phyloP scores from a whole-genome alignment of 1,140 invertebrate species.

The Macrotrachela quadricornifera region DNA sequence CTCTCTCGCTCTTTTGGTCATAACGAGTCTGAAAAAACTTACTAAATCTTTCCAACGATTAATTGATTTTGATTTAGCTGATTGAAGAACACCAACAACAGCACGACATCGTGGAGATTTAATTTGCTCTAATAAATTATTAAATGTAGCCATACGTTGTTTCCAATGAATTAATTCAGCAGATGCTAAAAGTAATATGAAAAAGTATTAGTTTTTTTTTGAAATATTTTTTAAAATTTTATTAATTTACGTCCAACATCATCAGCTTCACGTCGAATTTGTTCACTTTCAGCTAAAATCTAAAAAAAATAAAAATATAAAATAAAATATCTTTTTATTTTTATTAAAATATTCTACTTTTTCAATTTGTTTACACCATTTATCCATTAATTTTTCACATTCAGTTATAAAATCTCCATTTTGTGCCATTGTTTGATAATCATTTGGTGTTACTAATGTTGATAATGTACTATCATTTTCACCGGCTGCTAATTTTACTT shows the following conservation, averaged over 20 bases:
- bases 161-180: constrained; percentile 92
- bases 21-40: constrained; percentile 6
- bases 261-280: constrained; percentile 71
- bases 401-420: constrained; percentile 25
- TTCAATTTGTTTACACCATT: constrained; percentile 28
- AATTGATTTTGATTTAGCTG: constrained; percentile 55
- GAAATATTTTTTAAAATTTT: background rate
- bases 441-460: constrained; percentile 37
- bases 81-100: constrained; percentile 50
- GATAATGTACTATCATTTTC: constrained; percentile 17
- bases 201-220: no score
- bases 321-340: no score
- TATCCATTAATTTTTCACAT: constrained; percentile 20
- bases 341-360: constrained; percentile 14
- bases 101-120: constrained; percentile 36
- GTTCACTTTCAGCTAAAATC: constrained; percentile 33
- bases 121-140: constrained; percentile 52
- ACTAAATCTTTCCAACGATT: constrained; percentile 51
- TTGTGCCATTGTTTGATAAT: constrained; percentile 38
- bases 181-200: constrained; percentile 32
- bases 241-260: constrained; percentile 50
- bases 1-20: no score
- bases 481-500: constrained; percentile 25
- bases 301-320: constrained; percentile 30
- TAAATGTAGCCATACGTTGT: constrained; percentile 68